phyloP scores from a whole-genome alignment of 2,113 vertebrate genomes.

The Oreocharis arfaki region DNA sequence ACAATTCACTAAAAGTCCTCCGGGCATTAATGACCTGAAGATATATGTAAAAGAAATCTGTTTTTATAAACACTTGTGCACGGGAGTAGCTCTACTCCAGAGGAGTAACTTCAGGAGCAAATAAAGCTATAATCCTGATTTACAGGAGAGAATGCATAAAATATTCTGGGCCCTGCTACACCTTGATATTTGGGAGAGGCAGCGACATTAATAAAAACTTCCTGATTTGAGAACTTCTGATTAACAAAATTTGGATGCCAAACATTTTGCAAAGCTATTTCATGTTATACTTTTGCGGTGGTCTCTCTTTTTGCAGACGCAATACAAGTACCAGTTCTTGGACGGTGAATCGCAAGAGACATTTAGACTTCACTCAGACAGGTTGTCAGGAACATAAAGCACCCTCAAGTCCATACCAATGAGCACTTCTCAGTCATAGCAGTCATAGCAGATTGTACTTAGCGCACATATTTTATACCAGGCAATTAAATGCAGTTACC shows the following conservation, averaged over 20 bases:
- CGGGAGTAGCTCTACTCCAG: not conserved
- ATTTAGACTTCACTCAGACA: not conserved
- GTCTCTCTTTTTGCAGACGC: not conserved
- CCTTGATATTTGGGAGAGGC: not conserved
- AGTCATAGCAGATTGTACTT: constrained; percentile 43
- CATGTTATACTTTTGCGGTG: not conserved
- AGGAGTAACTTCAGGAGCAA: not conserved
- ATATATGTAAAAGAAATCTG: not conserved
- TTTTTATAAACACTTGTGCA: not conserved
- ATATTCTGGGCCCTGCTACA: not conserved
- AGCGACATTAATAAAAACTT: not conserved
- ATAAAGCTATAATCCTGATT: not conserved
- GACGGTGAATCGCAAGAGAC: not conserved
- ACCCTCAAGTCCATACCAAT: not conserved
- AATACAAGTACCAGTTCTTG: not conserved
- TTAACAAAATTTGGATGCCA: not conserved
- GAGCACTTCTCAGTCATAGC: constrained; percentile 28
- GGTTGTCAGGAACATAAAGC: constrained; percentile 32
- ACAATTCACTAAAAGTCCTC: not conserved
- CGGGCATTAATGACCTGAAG: not conserved
- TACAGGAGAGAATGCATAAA: not conserved
- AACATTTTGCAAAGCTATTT: not conserved
- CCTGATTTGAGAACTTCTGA: not conserved
- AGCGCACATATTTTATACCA: constrained; percentile 25
- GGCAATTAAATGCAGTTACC: constrained; percentile 42